Evolutionary conservation across 1,140 invertebrate species (phyloP), one percentile per base, ranked within the genome.

Genomic region (Dinoponera quadriceps): DNA sequence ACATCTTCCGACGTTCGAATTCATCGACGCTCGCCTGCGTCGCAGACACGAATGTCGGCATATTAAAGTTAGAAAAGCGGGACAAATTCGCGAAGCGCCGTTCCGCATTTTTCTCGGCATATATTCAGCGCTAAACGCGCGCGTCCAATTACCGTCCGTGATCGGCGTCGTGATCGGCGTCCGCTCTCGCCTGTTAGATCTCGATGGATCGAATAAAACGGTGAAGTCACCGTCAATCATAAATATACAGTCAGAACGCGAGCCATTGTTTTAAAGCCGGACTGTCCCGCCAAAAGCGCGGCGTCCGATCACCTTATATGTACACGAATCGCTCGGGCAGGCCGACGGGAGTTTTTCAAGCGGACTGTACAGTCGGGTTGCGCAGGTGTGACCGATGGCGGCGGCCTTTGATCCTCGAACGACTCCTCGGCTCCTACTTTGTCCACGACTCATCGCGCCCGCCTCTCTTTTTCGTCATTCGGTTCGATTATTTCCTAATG

Each of bases 371-470:
- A 66, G 82, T 84, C 80, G 84, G 86, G 90, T 91, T 92, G 91
- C 88, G 92, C 92, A 93, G 92, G 92, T 93, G 92, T 93, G 91
- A 93, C 92, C 91, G 91, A 92, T 93, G 92, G 91, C 92, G 92
- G 92, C 85, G 72, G 86, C 87, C 92, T 93, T 93, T 93, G 91
- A 93, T 93, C 92, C 89, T 86, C 88, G 63, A 90, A 85, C 85
- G 88, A 91, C 91, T 86, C 72, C 86, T 65, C 87, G 85, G 89
- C 89, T n/a, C n/a, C n/a, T 91, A 92, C 91, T 92, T 92, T 92
- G 92, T 93, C 91, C 89, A 80, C 86, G 86, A 85, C 84, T 86
- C 86, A 89, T 91, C 77, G 84, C 80, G 80, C 54, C 86, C 77
- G 71, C 60, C 83, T 78, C 85, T 66, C 75, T 86, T 85, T 86